Conservation (phyloP, 2,797 vertebrate genomes). For the Sebastes cheni region DNA sequence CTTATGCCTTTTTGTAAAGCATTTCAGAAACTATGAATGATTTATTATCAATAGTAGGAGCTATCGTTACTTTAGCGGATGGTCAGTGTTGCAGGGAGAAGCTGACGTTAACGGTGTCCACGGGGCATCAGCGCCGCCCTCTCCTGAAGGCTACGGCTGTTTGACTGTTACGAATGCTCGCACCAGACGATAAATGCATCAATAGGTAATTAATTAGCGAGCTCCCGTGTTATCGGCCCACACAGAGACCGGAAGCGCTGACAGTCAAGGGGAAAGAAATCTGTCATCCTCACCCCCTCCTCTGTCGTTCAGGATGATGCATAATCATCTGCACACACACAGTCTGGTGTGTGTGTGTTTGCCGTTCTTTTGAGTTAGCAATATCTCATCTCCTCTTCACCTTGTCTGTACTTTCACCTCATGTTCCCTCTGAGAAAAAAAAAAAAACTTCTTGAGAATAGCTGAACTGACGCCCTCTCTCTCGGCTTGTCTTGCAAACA, state of each 20-base stretch:
- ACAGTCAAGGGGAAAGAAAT: slow-evolving; percentile 64
- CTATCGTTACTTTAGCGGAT: neutral
- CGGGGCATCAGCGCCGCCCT: neutral
- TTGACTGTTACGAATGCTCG: slow-evolving; percentile 38
- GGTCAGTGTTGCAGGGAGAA: neutral
- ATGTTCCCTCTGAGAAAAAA: neutral
- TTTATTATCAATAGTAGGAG: neutral
- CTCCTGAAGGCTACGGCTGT: slow-evolving; percentile 7
- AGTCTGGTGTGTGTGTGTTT: slow-evolving; percentile 11
- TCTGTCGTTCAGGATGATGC: slow-evolving; percentile 35
- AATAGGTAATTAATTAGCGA: slow-evolving; percentile 70
- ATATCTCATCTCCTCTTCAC: slow-evolving; percentile 56
- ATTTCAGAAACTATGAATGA: neutral
- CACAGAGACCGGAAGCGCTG: slow-evolving; percentile 52
- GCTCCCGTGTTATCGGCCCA: slow-evolving; percentile 61
- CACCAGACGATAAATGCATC: slow-evolving; percentile 48
- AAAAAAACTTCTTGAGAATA: neutral
- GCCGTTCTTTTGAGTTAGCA: slow-evolving; percentile 11
- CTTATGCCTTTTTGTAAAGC: neutral
- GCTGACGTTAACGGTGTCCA: neutral
- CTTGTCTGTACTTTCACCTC: slow-evolving; percentile 49
- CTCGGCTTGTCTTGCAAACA: neutral
- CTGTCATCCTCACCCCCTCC: slow-evolving; percentile 57
- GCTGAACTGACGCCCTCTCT: neutral
- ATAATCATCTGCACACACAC: slow-evolving; percentile 39